Evolutionary conservation across 2,113 vertebrate genomes (phyloP), one percentile per base, ranked within the genome.

Genomic region (Hippopotamus amphibius): DNA sequence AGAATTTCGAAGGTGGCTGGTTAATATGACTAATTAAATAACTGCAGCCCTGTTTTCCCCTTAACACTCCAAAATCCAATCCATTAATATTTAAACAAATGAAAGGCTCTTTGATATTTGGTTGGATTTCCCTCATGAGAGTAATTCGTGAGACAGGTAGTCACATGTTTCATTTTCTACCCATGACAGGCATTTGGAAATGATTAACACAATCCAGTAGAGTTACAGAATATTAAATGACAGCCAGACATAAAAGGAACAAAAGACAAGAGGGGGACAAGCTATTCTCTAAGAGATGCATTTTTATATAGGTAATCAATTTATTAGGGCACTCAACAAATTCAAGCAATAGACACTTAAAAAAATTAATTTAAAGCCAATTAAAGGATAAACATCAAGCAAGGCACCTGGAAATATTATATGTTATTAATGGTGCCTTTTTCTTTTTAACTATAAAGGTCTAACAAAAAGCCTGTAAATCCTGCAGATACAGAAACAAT

Each of bases 301-400:
- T 55, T 89, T 92, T 92, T 72, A 93, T 69, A 81, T 2, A 81
- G 21, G 59, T 81, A 93, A 96, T 95, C 66, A 79, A 90, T 74
- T 90, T 77, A 85, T 74, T 85, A 95, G 16, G 8, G 68, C 74
- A 97, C 10, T 55, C 12, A 85, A 96, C 69, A 97, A 89, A 96
- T 91, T 80, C 76, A 93, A 94, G 68, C 69, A 84, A 96, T 22
- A 63, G 66, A 61, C 24, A 87, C 19, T 86, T 93, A 4, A 15
- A 77, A 94, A 96, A 95, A 63, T 80, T 95, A 90, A 96, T 90
- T 97, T 95, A 55, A 96, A 96, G 76, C 61, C 81, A 95, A 82
- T 96, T 95, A 95, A 95, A 96, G 92, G 59, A 86, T 85, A 95
- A 96, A 94, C 37, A 94, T 93, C 80, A 95, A 94, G 41, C 61